A percentile compares a stretch with the other conserved stretches of the same genome.
phyloP scores from a whole-genome alignment of 2,888 invertebrate species.

The Volucella inanis region DNA sequence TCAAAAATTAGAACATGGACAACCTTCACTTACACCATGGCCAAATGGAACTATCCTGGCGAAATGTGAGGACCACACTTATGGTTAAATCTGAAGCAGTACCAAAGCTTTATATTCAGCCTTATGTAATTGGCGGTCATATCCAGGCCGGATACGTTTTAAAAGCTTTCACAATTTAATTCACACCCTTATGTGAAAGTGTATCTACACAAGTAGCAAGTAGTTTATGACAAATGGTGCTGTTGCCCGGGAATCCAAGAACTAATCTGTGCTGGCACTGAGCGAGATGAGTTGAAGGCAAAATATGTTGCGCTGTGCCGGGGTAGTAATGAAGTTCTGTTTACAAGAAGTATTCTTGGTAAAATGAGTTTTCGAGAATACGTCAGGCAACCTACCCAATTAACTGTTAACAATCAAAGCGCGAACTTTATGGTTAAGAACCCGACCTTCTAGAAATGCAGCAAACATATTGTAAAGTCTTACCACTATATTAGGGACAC shows the following conservation, averaged over 20 bases:
- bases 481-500: constrained; percentile 57
- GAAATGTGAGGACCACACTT: constrained; percentile 22
- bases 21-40: constrained; percentile 47
- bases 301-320: constrained; percentile 55
- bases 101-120: constrained; percentile 46
- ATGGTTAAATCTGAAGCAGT: constrained; percentile 12
- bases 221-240: constrained; percentile 13
- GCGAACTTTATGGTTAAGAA: constrained; percentile 55
- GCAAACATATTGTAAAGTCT: constrained; percentile 43
- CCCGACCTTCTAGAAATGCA: constrained; percentile 41
- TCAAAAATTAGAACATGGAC: constrained; percentile 46
- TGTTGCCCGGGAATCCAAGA: constrained; percentile 4
- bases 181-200: constrained; percentile 23
- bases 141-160: constrained; percentile 52
- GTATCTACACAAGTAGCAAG: neutral
- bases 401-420: constrained; percentile 54
- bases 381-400: constrained; percentile 19
- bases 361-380: constrained; percentile 43
- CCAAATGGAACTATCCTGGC: constrained; percentile 49
- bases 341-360: constrained; percentile 36
- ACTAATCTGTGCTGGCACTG: neutral
- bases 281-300: constrained; percentile 38
- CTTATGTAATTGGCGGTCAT: constrained; percentile 55
- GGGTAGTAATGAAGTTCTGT: constrained; percentile 51
- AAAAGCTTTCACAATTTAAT: constrained; percentile 51